These are phyloP conservation scores for Boleophthalmus pectinirostris DNA, from an alignment of 2,113 vertebrate genomes.

Conservation along the genomic window DNA sequence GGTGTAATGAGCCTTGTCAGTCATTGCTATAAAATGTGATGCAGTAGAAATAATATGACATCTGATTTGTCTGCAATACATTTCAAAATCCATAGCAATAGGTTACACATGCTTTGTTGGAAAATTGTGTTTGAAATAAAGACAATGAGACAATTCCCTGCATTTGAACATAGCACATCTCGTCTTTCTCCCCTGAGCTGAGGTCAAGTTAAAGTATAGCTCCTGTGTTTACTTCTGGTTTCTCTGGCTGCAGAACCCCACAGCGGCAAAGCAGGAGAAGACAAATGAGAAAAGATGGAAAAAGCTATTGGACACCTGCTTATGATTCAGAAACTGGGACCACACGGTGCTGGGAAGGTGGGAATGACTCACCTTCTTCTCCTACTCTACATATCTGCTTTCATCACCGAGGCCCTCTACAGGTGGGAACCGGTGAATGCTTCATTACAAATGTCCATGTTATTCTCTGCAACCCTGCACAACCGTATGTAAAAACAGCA, in stretches of 20 bases:
- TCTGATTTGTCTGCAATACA: neutral
- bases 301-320: constrained; percentile 58
- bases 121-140: neutral
- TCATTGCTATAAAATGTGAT: neutral
- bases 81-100: neutral
- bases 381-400: constrained; percentile 23
- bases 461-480: constrained; percentile 27
- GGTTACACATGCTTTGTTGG: neutral
- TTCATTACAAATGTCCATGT: constrained; percentile 12
- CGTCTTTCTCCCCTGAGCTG: constrained; percentile 21
- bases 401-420: constrained; percentile 41
- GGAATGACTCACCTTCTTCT: constrained; percentile 60
- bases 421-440: constrained; percentile 62
- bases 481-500: constrained; percentile 61
- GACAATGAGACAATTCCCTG: constrained; percentile 6
- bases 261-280: constrained; percentile 26
- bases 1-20: neutral
- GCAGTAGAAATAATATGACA: neutral
- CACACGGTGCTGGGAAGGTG: constrained; percentile 53
- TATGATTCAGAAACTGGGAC: constrained; percentile 63
- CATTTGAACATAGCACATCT: constrained; percentile 17
- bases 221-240: constrained; percentile 59
- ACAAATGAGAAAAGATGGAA: constrained; percentile 27
- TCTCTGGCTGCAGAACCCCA: constrained; percentile 55
- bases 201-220: constrained; percentile 49